Evolutionary conservation across 53 echinoderm and acorn worm species (phyloP).

Genomic region (Hippasteria phrygiana): DNA sequence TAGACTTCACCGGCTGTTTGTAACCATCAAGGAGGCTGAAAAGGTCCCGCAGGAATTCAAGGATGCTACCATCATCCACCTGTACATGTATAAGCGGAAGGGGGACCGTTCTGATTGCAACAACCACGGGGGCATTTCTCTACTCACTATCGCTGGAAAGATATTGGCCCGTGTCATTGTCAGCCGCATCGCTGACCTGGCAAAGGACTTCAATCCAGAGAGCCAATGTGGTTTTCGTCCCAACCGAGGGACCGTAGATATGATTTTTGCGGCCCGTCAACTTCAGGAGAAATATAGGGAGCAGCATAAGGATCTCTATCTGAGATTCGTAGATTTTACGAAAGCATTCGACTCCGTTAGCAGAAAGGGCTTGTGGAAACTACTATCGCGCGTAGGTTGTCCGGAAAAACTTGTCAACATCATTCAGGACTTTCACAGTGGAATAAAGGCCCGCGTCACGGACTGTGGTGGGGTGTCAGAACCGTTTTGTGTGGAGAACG

Average conservation of each 20-base stretch:
- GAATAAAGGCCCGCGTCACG: constrained; percentile 16
- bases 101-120: no score
- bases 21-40: no score
- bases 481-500: constrained; percentile 15
- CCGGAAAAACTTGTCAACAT: neutral
- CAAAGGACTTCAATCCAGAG: neutral
- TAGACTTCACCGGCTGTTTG: no score
- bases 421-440: constrained; percentile 15
- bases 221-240: constrained; percentile 19
- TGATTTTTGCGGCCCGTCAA: constrained; percentile 29
- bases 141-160: no score
- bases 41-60: no score
- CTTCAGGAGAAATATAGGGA: constrained; percentile 24
- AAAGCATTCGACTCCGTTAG: constrained; percentile 30
- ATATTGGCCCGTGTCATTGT: no score
- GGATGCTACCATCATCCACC: no score
- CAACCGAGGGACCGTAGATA: constrained; percentile 16
- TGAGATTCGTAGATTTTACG: constrained; percentile 6
- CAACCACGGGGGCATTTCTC: no score
- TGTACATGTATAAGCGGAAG: no score
- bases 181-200: neutral
- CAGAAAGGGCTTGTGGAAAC: constrained; percentile 3
- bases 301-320: constrained; percentile 8
- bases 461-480: neutral
- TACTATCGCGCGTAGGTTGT: constrained; percentile 19